Conservation (phyloP, 1,140 invertebrate genomes). For the Agrilus planipennis region DNA sequence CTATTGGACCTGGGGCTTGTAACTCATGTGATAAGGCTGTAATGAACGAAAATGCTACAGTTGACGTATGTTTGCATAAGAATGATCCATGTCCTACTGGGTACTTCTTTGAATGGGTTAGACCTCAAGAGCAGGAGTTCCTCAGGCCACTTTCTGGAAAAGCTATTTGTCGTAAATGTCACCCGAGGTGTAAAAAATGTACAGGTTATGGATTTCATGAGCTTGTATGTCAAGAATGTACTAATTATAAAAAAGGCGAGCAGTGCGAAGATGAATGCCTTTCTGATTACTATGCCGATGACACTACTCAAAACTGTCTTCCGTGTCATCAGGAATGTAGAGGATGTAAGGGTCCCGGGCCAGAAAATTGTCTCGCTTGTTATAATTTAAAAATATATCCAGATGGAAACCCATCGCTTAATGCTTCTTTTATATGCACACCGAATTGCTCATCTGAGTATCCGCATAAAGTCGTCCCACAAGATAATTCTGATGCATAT, state of each 20-base stretch:
- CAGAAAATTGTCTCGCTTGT: conserved; percentile 71
- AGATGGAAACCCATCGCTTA: conserved; percentile 43
- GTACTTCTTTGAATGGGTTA: conserved; percentile 74
- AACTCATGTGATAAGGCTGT: conserved; percentile 83
- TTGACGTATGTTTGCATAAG: conserved; percentile 56
- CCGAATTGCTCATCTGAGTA: conserved; percentile 65
- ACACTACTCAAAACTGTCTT: conserved; percentile 57
- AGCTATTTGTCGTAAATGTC: conserved; percentile 78
- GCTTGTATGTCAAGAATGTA: conserved; percentile 73
- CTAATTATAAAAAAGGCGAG: conserved; percentile 71
- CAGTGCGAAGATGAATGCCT: conserved; percentile 88
- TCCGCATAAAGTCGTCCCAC: conserved; percentile 65
- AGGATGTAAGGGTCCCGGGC: conserved; percentile 68
- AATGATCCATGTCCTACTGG: conserved; percentile 72
- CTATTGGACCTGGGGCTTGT: conserved; percentile 70
- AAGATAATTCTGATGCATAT: conserved; percentile 60
- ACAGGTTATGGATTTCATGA: conserved; percentile 78
- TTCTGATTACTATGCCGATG: conserved; percentile 68
- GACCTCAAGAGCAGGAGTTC: conserved; percentile 52
- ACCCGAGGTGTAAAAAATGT: conserved; percentile 80
- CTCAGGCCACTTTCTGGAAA: conserved; percentile 62
- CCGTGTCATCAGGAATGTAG: conserved; percentile 71
- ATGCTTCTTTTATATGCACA: conserved; percentile 75
- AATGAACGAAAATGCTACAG: conserved; percentile 53
- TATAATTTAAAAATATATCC: conserved; percentile 73